phyloP scores from a whole-genome alignment of 2,888 invertebrate genomes.

The Anorthoa munda region DNA sequence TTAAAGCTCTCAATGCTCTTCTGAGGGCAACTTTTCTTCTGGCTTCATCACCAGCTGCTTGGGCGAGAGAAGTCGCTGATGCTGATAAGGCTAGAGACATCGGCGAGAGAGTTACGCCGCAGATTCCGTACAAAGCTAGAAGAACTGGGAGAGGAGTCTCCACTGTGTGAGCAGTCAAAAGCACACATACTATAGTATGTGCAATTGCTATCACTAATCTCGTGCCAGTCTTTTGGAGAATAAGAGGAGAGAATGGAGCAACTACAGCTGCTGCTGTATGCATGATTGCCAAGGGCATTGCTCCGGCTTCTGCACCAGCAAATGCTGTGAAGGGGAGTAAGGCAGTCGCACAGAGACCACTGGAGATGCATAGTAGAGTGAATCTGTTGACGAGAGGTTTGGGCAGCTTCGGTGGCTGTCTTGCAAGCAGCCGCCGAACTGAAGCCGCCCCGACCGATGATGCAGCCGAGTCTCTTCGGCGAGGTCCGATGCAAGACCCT shows the following conservation, averaged over 20 bases:
- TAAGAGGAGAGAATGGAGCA: conserved; percentile 86
- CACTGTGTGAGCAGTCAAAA: conserved; percentile 91
- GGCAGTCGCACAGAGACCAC: conserved; percentile 92
- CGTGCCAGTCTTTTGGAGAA: conserved; percentile 85
- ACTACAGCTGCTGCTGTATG: conserved; percentile 92
- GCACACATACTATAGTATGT: conserved; percentile 90
- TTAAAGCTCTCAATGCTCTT: conserved; percentile 83
- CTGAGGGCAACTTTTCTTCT: conserved; percentile 83
- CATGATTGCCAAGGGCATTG: conserved; percentile 92
- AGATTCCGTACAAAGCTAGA: conserved; percentile 83
- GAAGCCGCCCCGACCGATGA: conserved; percentile 95
- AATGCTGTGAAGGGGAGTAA: conserved; percentile 91
- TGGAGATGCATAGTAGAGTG: conserved; percentile 90
- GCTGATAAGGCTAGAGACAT: conserved; percentile 91
- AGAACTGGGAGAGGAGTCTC: conserved; percentile 82
- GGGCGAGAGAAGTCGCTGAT: conserved; percentile 91
- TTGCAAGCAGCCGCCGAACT: conserved; percentile 93
- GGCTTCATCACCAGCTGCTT: conserved; percentile 87
- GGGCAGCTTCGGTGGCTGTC: conserved; percentile 88
- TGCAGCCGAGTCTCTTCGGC: conserved; percentile 93
- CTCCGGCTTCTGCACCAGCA: conserved; percentile 90
- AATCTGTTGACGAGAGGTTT: conserved; percentile 87
- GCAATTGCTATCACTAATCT: conserved; percentile 85
- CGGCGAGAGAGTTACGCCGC: conserved; percentile 91
- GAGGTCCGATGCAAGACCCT: conserved; percentile 71